These are phyloP conservation scores for Lordiphosa clarofinis DNA, from an alignment of 1,140 invertebrate species.

Conservation along the genomic window DNA sequence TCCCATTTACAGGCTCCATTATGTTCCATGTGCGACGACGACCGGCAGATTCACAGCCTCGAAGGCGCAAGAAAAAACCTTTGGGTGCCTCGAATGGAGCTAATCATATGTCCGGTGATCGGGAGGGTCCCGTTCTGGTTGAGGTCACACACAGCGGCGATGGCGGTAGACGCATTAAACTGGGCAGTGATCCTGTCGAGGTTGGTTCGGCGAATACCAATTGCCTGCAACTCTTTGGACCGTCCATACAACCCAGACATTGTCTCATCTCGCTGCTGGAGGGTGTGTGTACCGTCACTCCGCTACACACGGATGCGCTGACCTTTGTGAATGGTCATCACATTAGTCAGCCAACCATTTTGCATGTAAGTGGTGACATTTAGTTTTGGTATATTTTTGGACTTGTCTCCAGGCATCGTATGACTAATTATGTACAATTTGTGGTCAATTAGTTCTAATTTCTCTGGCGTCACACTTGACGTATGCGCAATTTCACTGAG, in stretches of 20 bases:
- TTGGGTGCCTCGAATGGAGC: conserved; percentile 81
- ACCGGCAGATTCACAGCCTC: conserved; percentile 92
- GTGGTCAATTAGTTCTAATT: conserved; percentile 31
- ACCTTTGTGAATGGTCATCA: conserved; percentile 96
- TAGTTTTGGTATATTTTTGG: not conserved
- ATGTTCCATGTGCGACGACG: conserved; percentile 96
- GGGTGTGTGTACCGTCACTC: conserved; percentile 95
- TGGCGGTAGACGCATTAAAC: conserved; percentile 82
- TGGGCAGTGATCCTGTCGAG: conserved; percentile 84
- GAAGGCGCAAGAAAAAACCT: conserved; percentile 95
- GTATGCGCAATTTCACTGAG: not conserved
- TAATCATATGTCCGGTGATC: conserved; percentile 79
- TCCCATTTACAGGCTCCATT: conserved; percentile 87
- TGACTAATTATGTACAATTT: conserved; percentile 37
- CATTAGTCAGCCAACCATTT: conserved; percentile 94
- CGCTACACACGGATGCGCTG: conserved; percentile 93
- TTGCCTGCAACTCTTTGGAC: conserved; percentile 85
- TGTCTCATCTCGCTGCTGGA: conserved; percentile 95
- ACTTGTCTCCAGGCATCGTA: conserved; percentile 6
- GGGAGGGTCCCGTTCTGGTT: conserved; percentile 81
- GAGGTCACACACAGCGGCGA: conserved; percentile 85
- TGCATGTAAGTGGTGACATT: conserved; percentile 84
- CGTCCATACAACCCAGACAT: conserved; percentile 93
- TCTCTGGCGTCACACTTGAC: conserved; percentile 6
- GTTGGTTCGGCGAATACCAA: conserved; percentile 85